phyloP scores from a whole-genome alignment of 2,113 vertebrate genomes.

The Dasyprocta punctata region DNA sequence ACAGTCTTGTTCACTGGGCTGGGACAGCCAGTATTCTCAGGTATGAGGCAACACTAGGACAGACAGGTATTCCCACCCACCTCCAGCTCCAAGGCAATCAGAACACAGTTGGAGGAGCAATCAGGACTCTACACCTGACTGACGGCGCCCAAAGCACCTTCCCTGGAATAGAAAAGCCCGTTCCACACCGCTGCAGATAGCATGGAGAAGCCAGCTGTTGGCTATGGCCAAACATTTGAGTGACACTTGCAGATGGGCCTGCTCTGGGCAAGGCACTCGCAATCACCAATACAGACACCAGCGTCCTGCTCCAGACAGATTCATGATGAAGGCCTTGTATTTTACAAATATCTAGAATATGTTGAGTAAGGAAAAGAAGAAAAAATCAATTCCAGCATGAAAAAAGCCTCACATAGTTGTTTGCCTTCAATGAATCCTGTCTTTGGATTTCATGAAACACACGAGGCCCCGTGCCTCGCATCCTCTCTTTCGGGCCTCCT shows the following conservation, averaged over 20 bases:
- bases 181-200: no score
- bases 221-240: accelerated
- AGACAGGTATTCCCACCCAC: not conserved
- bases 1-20: not conserved
- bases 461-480: not conserved
- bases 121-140: not conserved
- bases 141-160: not conserved
- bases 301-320: not conserved
- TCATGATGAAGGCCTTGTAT: not conserved
- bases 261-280: not conserved
- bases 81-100: constrained; percentile 6
- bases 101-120: not conserved
- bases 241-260: not conserved
- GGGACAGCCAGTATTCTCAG: not conserved
- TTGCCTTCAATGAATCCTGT: constrained; percentile 58
- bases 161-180: not conserved
- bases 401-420: not conserved
- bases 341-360: constrained; percentile 64
- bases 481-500: not conserved
- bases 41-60: not conserved
- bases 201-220: not conserved
- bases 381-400: not conserved
- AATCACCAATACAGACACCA: accelerated
- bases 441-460: constrained; percentile 59
- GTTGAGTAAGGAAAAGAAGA: not conserved